Conservation (phyloP, 2,113 vertebrate species). For the Hoplias malabaricus region DNA sequence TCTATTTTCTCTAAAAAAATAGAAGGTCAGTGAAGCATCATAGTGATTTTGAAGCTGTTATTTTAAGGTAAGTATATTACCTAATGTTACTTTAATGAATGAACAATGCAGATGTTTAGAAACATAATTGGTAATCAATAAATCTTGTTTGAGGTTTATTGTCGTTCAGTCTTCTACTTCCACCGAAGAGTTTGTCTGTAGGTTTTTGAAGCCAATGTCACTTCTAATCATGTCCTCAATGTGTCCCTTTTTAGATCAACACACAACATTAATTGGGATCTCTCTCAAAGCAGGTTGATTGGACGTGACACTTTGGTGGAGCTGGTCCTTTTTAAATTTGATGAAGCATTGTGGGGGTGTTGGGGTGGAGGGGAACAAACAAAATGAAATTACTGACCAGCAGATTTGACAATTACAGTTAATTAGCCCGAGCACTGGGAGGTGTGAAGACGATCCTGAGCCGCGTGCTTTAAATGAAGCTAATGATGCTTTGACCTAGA, state of each 20-base stretch:
- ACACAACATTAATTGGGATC: constrained; percentile 85
- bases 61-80: too few species aligned
- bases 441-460: constrained; percentile 61
- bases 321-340: constrained; percentile 72
- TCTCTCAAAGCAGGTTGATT: constrained; percentile 75
- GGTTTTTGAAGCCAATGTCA: constrained; percentile 80
- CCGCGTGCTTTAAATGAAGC: constrained; percentile 54
- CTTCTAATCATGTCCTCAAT: constrained; percentile 73
- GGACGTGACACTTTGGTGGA: constrained; percentile 77
- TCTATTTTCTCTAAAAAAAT: too few species aligned
- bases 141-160: too few species aligned
- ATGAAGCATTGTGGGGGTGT: constrained; percentile 21
- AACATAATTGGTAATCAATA: too few species aligned
- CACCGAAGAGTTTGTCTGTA: constrained; percentile 68
- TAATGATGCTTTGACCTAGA: constrained; percentile 66
- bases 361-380: constrained; percentile 57
- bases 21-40: too few species aligned
- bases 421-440: constrained; percentile 78
- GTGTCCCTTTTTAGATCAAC: constrained; percentile 74
- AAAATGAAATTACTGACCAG: constrained; percentile 82
- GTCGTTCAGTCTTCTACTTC: too few species aligned
- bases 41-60: too few species aligned
- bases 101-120: too few species aligned
- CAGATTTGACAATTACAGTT: constrained; percentile 82
- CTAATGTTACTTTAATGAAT: too few species aligned